phyloP scores from a whole-genome alignment of 2,113 vertebrate species.

The Grammomys dolichurus region DNA sequence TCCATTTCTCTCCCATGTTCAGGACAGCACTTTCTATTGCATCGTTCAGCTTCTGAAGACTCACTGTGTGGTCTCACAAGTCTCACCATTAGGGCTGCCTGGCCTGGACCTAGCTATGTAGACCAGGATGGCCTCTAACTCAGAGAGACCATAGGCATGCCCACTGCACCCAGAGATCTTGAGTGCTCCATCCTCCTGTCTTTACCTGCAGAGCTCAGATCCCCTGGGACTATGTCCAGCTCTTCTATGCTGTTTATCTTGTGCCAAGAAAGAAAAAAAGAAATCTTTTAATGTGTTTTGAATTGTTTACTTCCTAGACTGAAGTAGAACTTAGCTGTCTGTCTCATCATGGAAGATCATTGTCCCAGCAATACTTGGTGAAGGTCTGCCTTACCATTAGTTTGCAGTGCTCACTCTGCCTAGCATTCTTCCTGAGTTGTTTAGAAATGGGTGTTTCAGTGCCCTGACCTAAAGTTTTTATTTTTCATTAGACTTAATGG shows the following conservation, averaged over 20 bases:
- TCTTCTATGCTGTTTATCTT: constrained; percentile 15
- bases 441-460: background rate
- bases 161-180: background rate
- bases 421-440: background rate
- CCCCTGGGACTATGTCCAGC: no score
- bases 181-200: no score
- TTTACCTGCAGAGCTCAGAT: background rate
- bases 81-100: background rate
- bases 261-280: background rate
- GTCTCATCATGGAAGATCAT: background rate
- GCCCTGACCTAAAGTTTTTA: background rate
- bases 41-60: background rate
- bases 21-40: background rate
- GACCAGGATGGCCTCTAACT: background rate
- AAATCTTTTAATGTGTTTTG: background rate
- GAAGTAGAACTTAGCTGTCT: background rate
- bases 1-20: background rate
- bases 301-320: constrained; percentile 50
- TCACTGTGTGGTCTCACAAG: background rate
- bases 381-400: constrained; percentile 11
- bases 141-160: background rate
- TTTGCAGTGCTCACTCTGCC: background rate
- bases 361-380: background rate
- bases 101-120: background rate
- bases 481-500: constrained; percentile 32